Conservation (phyloP, 2,113 vertebrate genomes). For the Pluvialis apricaria region DNA sequence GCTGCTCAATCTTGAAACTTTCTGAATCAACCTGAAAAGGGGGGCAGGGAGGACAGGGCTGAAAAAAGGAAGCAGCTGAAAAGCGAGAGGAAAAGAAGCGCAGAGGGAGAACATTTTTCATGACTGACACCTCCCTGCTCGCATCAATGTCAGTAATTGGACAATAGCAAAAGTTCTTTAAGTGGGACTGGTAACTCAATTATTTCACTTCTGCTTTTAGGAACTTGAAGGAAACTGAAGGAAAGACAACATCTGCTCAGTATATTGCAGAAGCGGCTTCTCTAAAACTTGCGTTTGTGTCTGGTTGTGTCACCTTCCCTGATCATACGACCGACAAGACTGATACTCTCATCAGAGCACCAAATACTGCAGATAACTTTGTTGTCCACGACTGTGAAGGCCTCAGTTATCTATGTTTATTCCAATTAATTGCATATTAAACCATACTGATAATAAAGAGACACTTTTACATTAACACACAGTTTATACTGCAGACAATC, state of each 20-base stretch:
- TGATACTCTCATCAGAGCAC: background rate
- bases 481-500: background rate
- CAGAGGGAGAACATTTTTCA: background rate
- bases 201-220: background rate
- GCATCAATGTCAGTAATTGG: background rate
- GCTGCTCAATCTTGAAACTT: background rate
- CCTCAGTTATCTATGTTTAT: background rate
- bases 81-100: background rate
- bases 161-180: background rate
- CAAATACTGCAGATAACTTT: background rate
- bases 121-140: background rate
- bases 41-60: background rate
- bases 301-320: background rate
- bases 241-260: background rate
- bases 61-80: background rate
- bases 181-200: background rate
- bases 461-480: background rate
- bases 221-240: background rate
- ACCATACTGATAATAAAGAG: background rate
- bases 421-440: background rate
- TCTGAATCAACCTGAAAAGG: background rate
- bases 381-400: background rate
- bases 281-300: background rate
- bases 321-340: background rate
- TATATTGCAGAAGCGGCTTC: background rate